Evolutionary conservation across 2,888 invertebrate genomes (phyloP).

Genomic region (Salpingus planirostris): DNA sequence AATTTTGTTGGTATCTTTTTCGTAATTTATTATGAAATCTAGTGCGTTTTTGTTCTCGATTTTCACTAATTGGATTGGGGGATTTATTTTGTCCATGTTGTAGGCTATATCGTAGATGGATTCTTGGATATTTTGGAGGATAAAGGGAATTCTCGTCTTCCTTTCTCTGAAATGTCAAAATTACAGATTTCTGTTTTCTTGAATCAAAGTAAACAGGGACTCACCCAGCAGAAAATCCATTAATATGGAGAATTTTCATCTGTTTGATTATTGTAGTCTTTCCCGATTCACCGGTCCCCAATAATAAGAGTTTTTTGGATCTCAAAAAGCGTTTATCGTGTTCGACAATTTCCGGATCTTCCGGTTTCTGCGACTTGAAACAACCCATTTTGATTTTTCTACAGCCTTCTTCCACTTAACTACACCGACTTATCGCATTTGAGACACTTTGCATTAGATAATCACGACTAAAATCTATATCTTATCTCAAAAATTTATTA

Average conservation of each 20-base stretch:
- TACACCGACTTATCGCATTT: no score
- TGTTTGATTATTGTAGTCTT: slow-evolving; percentile 82
- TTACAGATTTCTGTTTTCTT: background rate
- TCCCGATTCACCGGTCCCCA: slow-evolving; percentile 73
- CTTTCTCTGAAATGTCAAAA: slow-evolving; percentile 50
- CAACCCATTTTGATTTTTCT: no score
- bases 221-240: slow-evolving; percentile 67
- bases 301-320: slow-evolving; percentile 51
- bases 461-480: no score
- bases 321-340: slow-evolving; percentile 24
- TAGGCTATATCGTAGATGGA: slow-evolving; percentile 59
- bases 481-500: no score
- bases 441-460: no score
- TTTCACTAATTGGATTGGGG: slow-evolving; percentile 39
- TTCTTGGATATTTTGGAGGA: slow-evolving; percentile 66
- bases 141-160: slow-evolving; percentile 54
- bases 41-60: no score
- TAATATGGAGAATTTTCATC: slow-evolving; percentile 76
- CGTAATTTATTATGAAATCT: no score
- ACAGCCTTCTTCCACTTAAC: no score
- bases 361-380: background rate
- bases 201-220: slow-evolving; percentile 25
- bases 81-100: slow-evolving; percentile 45
- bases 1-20: no score
- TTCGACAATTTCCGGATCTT: slow-evolving; percentile 1